Conservation (phyloP, 2,113 vertebrate genomes). For the Aegotheles bennettii region DNA sequence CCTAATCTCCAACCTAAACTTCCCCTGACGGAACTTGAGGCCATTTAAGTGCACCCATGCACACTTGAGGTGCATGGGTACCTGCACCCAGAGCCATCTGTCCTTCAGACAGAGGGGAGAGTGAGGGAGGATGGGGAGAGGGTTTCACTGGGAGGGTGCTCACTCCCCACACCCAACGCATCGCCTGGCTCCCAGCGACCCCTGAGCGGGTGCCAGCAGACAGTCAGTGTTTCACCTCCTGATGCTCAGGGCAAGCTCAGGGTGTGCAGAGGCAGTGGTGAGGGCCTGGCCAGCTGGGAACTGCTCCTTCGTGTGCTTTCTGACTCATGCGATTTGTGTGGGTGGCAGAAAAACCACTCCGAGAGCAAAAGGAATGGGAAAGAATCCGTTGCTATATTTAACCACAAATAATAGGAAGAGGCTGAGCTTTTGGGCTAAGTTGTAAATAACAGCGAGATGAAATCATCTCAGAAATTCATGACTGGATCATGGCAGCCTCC, state of each 20-base stretch:
- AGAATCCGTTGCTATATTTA: constrained; percentile 79
- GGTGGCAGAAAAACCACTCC: constrained; percentile 56
- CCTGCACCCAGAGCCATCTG: too few relatives aligned
- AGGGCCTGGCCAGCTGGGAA: background rate
- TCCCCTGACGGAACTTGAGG: too few relatives aligned
- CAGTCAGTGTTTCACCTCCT: constrained; percentile 13
- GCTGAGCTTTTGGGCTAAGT: constrained; percentile 43
- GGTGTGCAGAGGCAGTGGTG: background rate
- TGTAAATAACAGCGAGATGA: constrained; percentile 69
- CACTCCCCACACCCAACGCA: fast-evolving
- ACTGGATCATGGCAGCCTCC: constrained; percentile 26
- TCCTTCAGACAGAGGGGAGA: background rate
- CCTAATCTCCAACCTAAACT: too few relatives aligned
- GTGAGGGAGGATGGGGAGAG: fast-evolving
- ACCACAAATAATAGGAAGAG: constrained; percentile 68
- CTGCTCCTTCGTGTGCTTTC: constrained; percentile 27
- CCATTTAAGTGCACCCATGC: too few relatives aligned
- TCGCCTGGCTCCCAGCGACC: too few relatives aligned
- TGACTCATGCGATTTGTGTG: constrained; percentile 66
- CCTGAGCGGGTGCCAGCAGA: background rate
- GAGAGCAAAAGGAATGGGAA: constrained; percentile 68
- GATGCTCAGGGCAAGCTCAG: background rate
- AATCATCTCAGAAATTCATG: constrained; percentile 62
- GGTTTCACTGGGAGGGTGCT: background rate
- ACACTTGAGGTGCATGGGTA: too few relatives aligned